Percentiles rank a stretch among this genome's conserved stretches.
Conservation (phyloP, 2,797 vertebrate genomes). For the Serranus cabrilla region DNA sequence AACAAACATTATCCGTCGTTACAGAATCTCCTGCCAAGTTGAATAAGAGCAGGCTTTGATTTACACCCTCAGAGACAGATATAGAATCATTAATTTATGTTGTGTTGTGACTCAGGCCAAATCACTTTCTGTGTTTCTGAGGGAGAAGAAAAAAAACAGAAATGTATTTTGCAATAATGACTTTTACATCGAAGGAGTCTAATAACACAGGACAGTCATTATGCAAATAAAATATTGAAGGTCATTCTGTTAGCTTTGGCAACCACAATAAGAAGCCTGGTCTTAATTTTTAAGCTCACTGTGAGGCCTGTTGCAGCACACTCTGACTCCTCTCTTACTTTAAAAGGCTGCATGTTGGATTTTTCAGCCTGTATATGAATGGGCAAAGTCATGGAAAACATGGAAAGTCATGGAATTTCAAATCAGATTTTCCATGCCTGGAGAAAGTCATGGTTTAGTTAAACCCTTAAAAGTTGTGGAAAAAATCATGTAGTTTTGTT, state of each 20-base stretch:
- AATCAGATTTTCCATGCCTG: too few species aligned
- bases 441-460: too few species aligned
- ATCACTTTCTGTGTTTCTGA: slow-evolving; percentile 2
- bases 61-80: slow-evolving; percentile 30
- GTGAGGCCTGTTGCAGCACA: neutral
- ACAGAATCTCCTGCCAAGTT: slow-evolving; percentile 31
- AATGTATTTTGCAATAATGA: neutral
- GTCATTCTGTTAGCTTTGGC: slow-evolving; percentile 9
- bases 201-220: slow-evolving; percentile 4
- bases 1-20: slow-evolving; percentile 44
- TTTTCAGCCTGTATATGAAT: neutral
- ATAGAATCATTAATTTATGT: slow-evolving; percentile 5
- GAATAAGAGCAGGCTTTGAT: slow-evolving; percentile 43
- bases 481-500: too few species aligned
- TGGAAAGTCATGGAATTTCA: too few species aligned
- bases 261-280: neutral
- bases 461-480: too few species aligned
- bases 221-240: neutral
- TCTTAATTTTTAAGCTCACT: neutral
- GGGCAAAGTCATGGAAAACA: too few species aligned
- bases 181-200: slow-evolving; percentile 1
- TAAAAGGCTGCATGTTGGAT: neutral
- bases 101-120: neutral
- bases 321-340: slow-evolving; percentile 7
- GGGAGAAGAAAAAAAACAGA: slow-evolving; percentile 5